phyloP scores from a whole-genome alignment of 2,888 invertebrate genomes.

The Eupithecia exiguata region DNA sequence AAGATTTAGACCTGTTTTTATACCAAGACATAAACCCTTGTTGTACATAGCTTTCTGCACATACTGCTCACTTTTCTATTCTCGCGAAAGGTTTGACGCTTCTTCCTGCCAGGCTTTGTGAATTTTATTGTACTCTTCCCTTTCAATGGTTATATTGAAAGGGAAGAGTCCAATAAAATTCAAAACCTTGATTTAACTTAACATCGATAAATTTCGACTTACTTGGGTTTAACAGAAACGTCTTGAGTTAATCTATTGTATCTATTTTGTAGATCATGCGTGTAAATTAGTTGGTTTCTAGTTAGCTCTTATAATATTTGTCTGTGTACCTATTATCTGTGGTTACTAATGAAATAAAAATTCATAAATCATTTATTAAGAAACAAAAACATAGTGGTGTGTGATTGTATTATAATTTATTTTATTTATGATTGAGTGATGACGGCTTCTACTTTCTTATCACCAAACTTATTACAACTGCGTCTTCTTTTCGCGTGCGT shows the following conservation, averaged over 20 bases:
- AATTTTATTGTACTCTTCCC: too few relatives aligned
- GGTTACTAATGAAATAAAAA: background rate
- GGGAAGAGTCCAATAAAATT: too few relatives aligned
- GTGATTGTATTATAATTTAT: background rate
- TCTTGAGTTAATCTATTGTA: too few relatives aligned
- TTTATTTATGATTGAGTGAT: background rate
- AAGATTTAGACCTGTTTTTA: background rate
- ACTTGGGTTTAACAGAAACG: background rate
- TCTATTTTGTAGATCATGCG: too few relatives aligned
- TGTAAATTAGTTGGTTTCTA: too few relatives aligned
- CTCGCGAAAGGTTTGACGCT: background rate
- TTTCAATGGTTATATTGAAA: too few relatives aligned
- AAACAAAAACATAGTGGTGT: too few relatives aligned
- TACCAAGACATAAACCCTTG: background rate
- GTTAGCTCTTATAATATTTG: background rate
- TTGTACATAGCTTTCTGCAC: background rate
- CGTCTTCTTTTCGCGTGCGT: background rate
- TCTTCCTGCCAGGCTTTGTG: background rate
- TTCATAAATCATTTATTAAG: too few relatives aligned
- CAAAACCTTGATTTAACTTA: background rate
- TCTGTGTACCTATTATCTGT: background rate
- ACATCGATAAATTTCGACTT: background rate
- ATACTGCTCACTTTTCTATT: background rate
- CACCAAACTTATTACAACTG: too few relatives aligned
- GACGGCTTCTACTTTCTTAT: too few relatives aligned